These are phyloP conservation scores for Pristionchus fissidentatus DNA, from an alignment of 2,888 invertebrate species.

Conservation along the genomic window DNA sequence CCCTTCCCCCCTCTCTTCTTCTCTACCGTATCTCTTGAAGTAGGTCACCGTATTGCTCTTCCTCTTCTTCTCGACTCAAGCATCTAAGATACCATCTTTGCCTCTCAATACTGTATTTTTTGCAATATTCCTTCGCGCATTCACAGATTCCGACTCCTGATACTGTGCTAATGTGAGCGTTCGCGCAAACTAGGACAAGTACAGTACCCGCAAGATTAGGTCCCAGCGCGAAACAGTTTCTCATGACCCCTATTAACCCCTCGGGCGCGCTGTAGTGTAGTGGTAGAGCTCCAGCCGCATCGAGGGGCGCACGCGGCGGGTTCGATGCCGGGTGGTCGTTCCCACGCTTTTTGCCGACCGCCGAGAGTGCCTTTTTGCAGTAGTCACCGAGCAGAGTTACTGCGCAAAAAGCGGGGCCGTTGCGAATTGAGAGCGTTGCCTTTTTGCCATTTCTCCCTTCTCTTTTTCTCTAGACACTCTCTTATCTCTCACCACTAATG, in stretches of 20 bases:
- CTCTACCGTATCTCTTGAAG: conserved; percentile 7
- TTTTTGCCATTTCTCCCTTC: not conserved
- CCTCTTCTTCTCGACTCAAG: not conserved
- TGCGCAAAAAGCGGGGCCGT: conserved; percentile 27
- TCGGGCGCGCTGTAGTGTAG: not conserved
- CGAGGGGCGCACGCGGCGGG: not conserved
- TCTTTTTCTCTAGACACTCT: conserved; percentile 18
- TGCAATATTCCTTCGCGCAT: not conserved
- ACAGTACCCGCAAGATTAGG: no score
- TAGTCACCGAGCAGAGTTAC: no score
- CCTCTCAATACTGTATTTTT: conserved; percentile 6
- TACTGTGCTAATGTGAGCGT: no score
- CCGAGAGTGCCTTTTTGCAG: conserved; percentile 43
- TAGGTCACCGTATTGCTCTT: not conserved
- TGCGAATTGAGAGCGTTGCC: not conserved
- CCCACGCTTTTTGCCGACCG: conserved; percentile 32
- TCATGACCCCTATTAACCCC: not conserved
- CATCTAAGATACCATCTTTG: not conserved
- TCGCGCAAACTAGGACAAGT: no score
- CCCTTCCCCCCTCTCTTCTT: not conserved
- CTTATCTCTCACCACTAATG: not conserved
- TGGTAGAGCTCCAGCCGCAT: not conserved
- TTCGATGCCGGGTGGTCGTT: conserved; percentile 37
- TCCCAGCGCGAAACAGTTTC: not conserved
- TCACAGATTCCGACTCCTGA: no score